phyloP scores from a whole-genome alignment of 2,797 vertebrate species.

The Fratercula arctica region DNA sequence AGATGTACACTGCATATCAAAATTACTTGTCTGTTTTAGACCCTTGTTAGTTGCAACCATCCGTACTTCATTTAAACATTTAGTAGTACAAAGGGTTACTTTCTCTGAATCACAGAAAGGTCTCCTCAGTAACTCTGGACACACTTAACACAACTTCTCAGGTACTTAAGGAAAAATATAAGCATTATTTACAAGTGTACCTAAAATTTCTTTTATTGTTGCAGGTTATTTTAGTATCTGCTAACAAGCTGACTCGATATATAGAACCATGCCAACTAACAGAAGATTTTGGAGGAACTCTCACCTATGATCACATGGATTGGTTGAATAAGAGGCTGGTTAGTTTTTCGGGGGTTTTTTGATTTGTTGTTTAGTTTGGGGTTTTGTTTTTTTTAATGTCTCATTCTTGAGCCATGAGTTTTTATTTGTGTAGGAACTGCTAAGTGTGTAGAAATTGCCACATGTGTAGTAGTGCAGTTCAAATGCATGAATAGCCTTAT shows the following conservation, averaged over 20 bases:
- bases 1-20: neutral
- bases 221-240: slow-evolving; percentile 98
- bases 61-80: neutral
- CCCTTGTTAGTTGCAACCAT: neutral
- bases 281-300: slow-evolving; percentile 95
- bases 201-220: neutral
- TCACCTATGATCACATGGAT: slow-evolving; percentile 96
- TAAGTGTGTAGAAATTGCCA: neutral
- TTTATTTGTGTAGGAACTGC: neutral
- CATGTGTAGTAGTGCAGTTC: neutral
- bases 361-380: no score
- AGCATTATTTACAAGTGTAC: neutral
- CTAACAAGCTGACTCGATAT: slow-evolving; percentile 96
- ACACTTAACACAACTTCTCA: neutral
- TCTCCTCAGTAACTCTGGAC: neutral
- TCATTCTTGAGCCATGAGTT: neutral
- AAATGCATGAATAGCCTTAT: neutral
- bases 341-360: slow-evolving; percentile 39
- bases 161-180: neutral
- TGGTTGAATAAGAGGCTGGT: slow-evolving; percentile 98
- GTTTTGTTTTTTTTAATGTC: neutral
- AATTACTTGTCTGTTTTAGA: neutral
- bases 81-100: neutral
- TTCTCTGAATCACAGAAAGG: neutral
- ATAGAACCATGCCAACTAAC: slow-evolving; percentile 97